Percentiles rank a stretch among this genome's conserved stretches.
Conservation (phyloP, 2,113 vertebrate species). For the Struthidea cinerea region DNA sequence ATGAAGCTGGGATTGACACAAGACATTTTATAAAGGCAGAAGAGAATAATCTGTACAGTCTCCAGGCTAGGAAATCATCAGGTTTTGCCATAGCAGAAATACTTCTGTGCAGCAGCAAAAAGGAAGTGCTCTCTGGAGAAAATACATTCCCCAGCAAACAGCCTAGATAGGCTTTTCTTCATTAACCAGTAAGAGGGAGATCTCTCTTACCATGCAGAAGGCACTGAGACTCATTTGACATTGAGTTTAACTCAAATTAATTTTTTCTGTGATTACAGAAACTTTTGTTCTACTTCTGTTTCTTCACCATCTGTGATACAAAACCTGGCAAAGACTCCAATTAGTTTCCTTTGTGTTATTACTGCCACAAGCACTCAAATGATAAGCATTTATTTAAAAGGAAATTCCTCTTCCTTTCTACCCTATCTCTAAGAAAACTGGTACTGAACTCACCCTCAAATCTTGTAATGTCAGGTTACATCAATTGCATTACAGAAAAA, state of each 20-base stretch:
- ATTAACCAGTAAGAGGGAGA: background rate
- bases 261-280: constrained; percentile 35
- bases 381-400: constrained; percentile 18
- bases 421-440: background rate
- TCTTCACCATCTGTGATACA: constrained; percentile 48
- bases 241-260: constrained; percentile 7
- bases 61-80: background rate
- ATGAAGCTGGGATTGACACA: background rate
- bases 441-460: background rate
- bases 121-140: background rate
- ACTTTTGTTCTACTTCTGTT: constrained; percentile 57
- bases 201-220: background rate
- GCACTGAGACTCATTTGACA: constrained; percentile 8
- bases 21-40: background rate
- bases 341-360: constrained; percentile 53
- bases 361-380: constrained; percentile 10
- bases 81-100: background rate
- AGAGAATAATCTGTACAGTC: background rate
- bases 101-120: background rate
- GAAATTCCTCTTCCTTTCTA: constrained; percentile 33
- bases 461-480: background rate
- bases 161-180: background rate
- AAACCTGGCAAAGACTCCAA: constrained; percentile 44
- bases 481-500: background rate
- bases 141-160: background rate